phyloP scores from a whole-genome alignment of 2,113 vertebrate genomes.

The Cettia cetti region DNA sequence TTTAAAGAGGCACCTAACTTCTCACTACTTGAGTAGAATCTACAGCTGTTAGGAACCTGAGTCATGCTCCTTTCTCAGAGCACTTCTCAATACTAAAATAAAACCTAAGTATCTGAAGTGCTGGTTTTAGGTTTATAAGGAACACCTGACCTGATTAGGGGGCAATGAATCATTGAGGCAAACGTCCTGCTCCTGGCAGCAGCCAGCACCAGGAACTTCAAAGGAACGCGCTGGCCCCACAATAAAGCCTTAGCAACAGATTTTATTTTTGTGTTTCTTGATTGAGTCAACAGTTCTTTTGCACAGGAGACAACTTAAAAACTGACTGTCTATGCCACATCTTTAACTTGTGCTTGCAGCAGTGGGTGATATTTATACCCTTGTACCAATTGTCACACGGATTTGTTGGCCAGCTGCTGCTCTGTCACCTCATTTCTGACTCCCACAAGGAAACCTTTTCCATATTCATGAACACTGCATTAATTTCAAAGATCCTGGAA shows the following conservation, averaged over 20 bases:
- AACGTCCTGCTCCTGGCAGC: not conserved
- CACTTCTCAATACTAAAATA: not conserved
- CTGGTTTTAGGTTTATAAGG: not conserved
- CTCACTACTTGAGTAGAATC: not conserved
- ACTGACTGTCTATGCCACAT: not conserved
- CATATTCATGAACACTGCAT: conserved; percentile 43
- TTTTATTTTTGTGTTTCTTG: not conserved
- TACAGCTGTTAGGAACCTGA: not conserved
- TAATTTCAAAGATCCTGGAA: conserved; percentile 5
- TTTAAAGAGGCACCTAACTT: not conserved
- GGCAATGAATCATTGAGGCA: not conserved
- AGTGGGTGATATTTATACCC: not conserved
- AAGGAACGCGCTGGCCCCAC: not conserved
- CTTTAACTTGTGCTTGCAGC: not conserved
- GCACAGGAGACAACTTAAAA: not conserved
- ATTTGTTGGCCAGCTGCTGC: conserved; percentile 41
- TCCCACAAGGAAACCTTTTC: conserved; percentile 36
- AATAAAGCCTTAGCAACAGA: not conserved
- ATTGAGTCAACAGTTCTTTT: not conserved
- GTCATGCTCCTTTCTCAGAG: not conserved
- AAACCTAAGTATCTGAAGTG: not conserved
- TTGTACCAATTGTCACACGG: not conserved
- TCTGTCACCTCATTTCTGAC: conserved; percentile 45
- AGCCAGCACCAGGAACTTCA: not conserved
- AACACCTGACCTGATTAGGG: not conserved